Evolutionary conservation across 2,888 invertebrate species (phyloP), one percentile per base, ranked within the genome.

Genomic region (Siphonodentalium dalli): DNA sequence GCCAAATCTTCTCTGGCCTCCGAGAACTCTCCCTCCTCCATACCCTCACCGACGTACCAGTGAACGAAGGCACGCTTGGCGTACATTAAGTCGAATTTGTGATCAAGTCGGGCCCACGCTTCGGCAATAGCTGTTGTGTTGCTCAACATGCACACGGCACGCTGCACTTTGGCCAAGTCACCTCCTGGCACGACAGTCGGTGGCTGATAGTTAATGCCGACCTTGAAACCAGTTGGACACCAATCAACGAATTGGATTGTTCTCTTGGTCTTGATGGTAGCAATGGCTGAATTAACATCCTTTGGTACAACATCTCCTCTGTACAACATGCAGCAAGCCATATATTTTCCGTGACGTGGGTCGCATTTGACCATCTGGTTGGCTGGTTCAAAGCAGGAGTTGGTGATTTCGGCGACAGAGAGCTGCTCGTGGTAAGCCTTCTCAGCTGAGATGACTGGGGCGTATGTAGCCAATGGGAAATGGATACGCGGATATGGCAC

Each of bases 391-490:
- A 90, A 60, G 83, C 95, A 95, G 21, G 93, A 90, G 79, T 93
- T 92, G 78, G 95, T 96, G 82, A 95, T 95, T 82, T 95, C 94
- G 31, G 91, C 69, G 39, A 74, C 74, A n/a, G 71, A 63, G 38
- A 73, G 60, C 59, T 93, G 92, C 83, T 94, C 93, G 81, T 94
- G 93, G 86, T 92, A 92, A 9, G 93, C 93, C 84, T 93, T 93
- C 84, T 93, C 93, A 56, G 93, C 92, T 1, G 92, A 92, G 83
- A 94, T 92, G 75, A 93, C 91, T 18, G 93, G 93, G 26, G 93
- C 92, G 80, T 93, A 93, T 6, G 94, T 84, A 90, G 56, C 82
- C 39, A 93, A 80, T 0, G 92, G 92, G 81, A 92, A 93, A 81
- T 95, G 94, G 67, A 96, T 93, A 49, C 94, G 85, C 0, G 95